Evolutionary conservation across 2,888 invertebrate genomes (phyloP), one percentile per base, ranked within the genome.

Genomic region (Macaria notata): DNA sequence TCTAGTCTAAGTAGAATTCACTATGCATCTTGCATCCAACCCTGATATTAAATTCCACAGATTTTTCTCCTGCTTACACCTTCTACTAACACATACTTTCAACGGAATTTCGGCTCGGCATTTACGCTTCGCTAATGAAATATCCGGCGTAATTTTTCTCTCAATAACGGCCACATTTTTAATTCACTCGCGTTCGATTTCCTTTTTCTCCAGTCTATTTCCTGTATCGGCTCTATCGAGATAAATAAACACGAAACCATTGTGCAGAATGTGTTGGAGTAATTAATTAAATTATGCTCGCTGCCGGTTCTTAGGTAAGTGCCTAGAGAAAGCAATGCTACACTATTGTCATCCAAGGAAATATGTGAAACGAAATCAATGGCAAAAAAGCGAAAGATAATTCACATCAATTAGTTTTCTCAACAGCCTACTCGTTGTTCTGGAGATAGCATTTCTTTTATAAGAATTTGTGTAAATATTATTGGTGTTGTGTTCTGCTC

Each of bases 261-360:
- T 80, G 79, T 80, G 69, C 76, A 68, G 66, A 78, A 79, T 79
- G 79, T 80, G 69, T 77, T 67, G 62, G 1, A 42, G 47, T 75
- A 76, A 83, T 78, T 78, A 75, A 72, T 64, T 72, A 69, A 41
- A 41, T 41, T 41, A 41, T n/a, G 33, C 4, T 41, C 41, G 46
- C 54, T 73, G 65, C 65, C 65, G 61, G 72, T 74, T 75, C 69
- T 69, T 74, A 68, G 61, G 61, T 68, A 59, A 42, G 9, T 31
- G 31, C 41, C 6, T 57, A 63, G 76, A 74, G 83, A 85, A 82
- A 85, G 80, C 69, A 67, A 64, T 59, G 57, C 3, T 64, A 59
- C 4, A 66, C 72, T 73, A 81, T 78, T 78, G 79, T 75, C 68
- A 66, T 53, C 60, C 63, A 56, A 68, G 71, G 66, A 70, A 75